These are phyloP conservation scores for Whitmania pigra DNA, from an alignment of 1,140 invertebrate species.

Conservation along the genomic window DNA sequence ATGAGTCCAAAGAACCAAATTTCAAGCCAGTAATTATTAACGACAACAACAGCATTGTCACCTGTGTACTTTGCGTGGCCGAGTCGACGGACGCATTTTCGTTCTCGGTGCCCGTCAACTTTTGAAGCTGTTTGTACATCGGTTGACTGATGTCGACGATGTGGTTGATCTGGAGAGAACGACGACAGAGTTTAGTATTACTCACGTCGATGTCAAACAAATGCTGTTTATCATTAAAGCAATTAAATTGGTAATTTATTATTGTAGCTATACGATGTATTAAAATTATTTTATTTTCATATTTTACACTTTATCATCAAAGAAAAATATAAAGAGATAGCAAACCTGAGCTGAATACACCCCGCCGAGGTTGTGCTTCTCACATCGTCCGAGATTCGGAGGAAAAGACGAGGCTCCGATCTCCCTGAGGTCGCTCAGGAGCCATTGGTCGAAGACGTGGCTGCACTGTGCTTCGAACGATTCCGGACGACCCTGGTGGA, in stretches of 20 bases:
- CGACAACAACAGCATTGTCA: neutral
- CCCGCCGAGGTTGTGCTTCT: neutral
- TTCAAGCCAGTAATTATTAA: neutral
- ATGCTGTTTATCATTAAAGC: neutral
- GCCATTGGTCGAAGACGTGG: slow-evolving; percentile 48
- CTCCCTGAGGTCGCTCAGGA: slow-evolving; percentile 51
- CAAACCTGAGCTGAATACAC: neutral
- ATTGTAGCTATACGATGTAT: no score
- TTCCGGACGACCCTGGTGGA: no score
- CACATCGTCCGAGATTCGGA: slow-evolving; percentile 38
- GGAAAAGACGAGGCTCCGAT: slow-evolving; percentile 48
- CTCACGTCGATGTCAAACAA: neutral
- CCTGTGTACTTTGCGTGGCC: slow-evolving; percentile 36
- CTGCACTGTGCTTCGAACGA: slow-evolving; percentile 27
- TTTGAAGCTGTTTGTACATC: slow-evolving; percentile 50
- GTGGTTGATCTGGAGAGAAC: no score
- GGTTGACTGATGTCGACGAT: neutral
- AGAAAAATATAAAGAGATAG: no score
- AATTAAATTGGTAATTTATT: neutral
- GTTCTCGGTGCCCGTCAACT: slow-evolving; percentile 48
- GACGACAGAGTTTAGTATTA: no score
- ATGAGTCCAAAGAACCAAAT: neutral
- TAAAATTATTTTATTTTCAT: no score
- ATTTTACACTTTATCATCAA: no score
- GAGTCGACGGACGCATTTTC: slow-evolving; percentile 46